Evolutionary conservation across 1,140 invertebrate genomes (phyloP), one percentile per base, ranked within the genome.

Genomic region (Dendrolimus kikuchii): DNA sequence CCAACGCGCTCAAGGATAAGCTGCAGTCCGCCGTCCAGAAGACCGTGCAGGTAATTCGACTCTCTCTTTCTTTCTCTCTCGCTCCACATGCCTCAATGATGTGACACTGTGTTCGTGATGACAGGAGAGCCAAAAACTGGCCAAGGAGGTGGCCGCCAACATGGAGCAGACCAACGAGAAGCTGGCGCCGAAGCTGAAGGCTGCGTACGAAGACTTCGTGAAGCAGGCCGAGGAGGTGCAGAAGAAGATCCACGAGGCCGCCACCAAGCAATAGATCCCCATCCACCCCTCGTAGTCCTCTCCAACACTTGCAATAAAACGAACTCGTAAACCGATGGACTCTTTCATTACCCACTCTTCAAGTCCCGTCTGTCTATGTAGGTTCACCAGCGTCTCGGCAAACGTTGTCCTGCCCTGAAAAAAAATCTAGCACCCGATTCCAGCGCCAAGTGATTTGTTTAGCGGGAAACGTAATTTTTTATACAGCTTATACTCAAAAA

Each of bases 231-330:
- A 78, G 64, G 59, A 68, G 49, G 69, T 86, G 9, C 75, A 79
- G 66, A 79, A 81, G 75, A 81, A 83, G 51, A 43, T 86, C 51
- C 80, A 83, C 68, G 82, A 82, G 41, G 80, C 67, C 47, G 80
- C 80, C 65, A 71, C 41, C 67, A 82, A 85, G 75, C 78, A 81
- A 57, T 80, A 54, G 71, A 10, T 9, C 2, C 8, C 40, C 40
- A 2, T 44, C 5, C 41, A 5, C 40, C 44, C 44, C 4, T 40
- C 43, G 5, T 46, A 7, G 5, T 36, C 52, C 40, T 37, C 51
- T 8, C 44, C 37, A 43, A 7, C 50, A 46, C 23, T 6, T 40
- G 36, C 47, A 58, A 49, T 42, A 52, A 10, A 42, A 51, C 9
- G 40, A 5, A 6, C 40, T 39, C 40, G 5, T 36, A 43, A 40